phyloP scores from a whole-genome alignment of 2,113 vertebrate genomes.

The Microtus richardsoni region DNA sequence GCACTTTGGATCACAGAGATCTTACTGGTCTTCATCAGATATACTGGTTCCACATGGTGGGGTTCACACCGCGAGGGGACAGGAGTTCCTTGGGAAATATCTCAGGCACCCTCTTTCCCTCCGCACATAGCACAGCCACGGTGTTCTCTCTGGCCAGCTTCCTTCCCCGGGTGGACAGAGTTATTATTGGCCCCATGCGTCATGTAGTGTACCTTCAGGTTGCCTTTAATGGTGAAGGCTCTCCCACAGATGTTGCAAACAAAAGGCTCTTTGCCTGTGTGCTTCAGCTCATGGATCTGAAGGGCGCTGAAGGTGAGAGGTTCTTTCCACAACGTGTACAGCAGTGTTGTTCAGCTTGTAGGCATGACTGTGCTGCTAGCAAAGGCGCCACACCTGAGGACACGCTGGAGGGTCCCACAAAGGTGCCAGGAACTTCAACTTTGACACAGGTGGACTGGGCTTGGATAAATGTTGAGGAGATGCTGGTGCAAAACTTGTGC shows the following conservation, averaged over 20 bases:
- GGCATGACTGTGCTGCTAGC: constrained; percentile 87
- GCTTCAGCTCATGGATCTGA: constrained; percentile 98
- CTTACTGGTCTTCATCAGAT: constrained; percentile 97
- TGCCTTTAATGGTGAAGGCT: constrained; percentile 98
- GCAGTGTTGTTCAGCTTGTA: constrained; percentile 94
- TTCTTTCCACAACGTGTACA: constrained; percentile 95
- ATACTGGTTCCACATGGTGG: constrained; percentile 96
- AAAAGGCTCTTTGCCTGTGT: constrained; percentile 98
- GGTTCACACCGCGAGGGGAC: constrained; percentile 90
- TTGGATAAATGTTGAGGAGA: constrained; percentile 89
- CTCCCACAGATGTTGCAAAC: constrained; percentile 95
- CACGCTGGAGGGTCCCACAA: constrained; percentile 89
- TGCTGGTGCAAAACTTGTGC: constrained; percentile 92
- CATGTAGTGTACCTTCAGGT: constrained; percentile 95
- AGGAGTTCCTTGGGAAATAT: constrained; percentile 94
- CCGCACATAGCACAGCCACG: constrained; percentile 91
- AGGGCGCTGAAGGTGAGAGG: constrained; percentile 97
- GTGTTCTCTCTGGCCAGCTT: constrained; percentile 96
- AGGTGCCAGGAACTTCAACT: constrained; percentile 93
- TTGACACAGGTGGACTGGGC: constrained; percentile 92
- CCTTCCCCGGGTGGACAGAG: constrained; percentile 92
- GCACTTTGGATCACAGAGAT: constrained; percentile 97
- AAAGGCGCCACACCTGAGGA: constrained; percentile 89
- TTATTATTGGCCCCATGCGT: constrained; percentile 86
- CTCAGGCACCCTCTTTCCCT: constrained; percentile 94